Evolutionary conservation across 1,140 invertebrate genomes (phyloP), one percentile per base, ranked within the genome.

Genomic region (Sarcophaga bullata): DNA sequence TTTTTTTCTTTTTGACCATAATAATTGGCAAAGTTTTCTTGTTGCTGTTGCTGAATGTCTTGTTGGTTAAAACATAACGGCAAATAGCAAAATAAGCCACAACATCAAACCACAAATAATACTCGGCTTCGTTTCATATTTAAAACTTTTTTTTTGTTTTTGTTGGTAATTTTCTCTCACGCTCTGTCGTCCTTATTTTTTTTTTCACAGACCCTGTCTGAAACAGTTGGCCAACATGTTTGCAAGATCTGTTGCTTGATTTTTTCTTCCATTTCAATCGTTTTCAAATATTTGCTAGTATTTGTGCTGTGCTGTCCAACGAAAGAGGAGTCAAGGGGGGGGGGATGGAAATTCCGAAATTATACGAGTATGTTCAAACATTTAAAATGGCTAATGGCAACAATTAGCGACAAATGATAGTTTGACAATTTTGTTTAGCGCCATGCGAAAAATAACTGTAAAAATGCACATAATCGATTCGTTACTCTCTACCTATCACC

Each of bases 341-440:
- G 25, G 4, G 25, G 25, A 4, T 1, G 1, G 1, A 37, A 37
- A 37, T 2, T 37, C 25, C 25, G 25, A 37, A 37, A 37, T 37
- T 37, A 4, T n/a, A n/a, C n/a, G n/a, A n/a, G 1, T 37, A 37
- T 37, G 25, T 37, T 37, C 25, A 68, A 17, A 49, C 68, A 81
- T 81, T 75, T 82, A 78, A 82, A 82, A 80, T 76, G 58, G 48
- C 78, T 80, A 82, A 82, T 82, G 49, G 75, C 54, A 9, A 68
- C 82, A 80, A 82, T 82, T 82, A 82, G 78, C 82, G 68, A 58
- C 75, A 82, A 82, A 82, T 80, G 82, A 82, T 80, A 82, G 82
- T 37, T 82, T 82, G 82, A 82, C 82, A 82, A 75, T 82, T 80
- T 58, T 54, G 82, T 76, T 72, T 75, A 73, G 75, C 48, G 37